These are phyloP conservation scores for Fistularia commersonii DNA, from an alignment of 2,797 vertebrate species.

Conservation along the genomic window DNA sequence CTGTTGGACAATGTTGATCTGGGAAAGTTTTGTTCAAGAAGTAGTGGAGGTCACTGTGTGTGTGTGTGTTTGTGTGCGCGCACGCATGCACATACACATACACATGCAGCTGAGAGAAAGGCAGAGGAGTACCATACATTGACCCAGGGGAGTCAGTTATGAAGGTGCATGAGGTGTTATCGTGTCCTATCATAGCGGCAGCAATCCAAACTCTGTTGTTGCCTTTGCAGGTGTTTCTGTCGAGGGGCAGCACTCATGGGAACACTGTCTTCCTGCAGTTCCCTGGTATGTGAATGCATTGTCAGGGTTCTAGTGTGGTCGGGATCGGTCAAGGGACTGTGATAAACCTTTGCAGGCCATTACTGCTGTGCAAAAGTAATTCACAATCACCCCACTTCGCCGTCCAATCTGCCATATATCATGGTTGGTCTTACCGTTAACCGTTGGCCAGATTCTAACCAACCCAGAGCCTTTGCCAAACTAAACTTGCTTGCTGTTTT, in stretches of 20 bases:
- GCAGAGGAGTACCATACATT: conserved; percentile 40
- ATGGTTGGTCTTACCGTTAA: no score
- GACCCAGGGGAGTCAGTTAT: conserved; percentile 38
- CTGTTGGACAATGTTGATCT: conserved; percentile 58
- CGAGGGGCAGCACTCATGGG: conserved; percentile 59
- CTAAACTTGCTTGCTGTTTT: no score
- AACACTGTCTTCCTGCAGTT: conserved; percentile 65
- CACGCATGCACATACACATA: conserved; percentile 14
- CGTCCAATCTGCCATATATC: no score
- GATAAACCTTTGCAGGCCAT: conserved; percentile 19
- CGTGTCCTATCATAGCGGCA: conserved; percentile 45
- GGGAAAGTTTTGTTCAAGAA: conserved; percentile 70
- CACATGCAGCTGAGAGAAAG: conserved; percentile 28
- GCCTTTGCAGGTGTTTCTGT: conserved; percentile 69
- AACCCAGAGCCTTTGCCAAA: no score
- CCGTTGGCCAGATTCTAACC: no score
- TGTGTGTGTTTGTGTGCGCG: conserved; percentile 8
- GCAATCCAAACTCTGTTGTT: conserved; percentile 48
- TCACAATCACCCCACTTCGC: no score
- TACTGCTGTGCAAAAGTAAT: conserved; percentile 18
- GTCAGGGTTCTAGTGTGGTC: background rate
- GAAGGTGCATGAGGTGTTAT: conserved; percentile 50
- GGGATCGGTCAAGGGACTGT: conserved; percentile 9
- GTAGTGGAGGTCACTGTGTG: conserved; percentile 67
- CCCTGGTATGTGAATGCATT: conserved; percentile 44